A percentile compares a stretch with the other conserved stretches of the same genome.
phyloP scores from a whole-genome alignment of 2,888 invertebrate genomes.

The Aradus depressus region DNA sequence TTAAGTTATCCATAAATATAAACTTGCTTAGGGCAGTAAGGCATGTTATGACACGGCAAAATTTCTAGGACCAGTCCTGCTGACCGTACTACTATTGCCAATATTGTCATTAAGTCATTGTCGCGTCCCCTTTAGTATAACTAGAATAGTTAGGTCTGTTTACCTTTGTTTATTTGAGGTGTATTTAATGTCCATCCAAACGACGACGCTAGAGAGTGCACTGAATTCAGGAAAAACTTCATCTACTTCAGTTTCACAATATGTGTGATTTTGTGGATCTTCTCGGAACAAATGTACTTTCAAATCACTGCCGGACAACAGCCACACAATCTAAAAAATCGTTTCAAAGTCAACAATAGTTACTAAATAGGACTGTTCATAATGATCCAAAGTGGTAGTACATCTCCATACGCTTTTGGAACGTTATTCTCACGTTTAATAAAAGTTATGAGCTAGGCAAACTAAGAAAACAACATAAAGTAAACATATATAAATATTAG shows the following conservation, averaged over 20 bases:
- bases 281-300: slow-evolving; percentile 54
- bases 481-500: too few species aligned
- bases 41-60: too few species aligned
- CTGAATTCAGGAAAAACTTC: slow-evolving; percentile 50
- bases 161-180: slow-evolving; percentile 41
- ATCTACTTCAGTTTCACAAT: slow-evolving; percentile 44
- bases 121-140: slow-evolving; percentile 1
- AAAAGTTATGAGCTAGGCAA: too few species aligned
- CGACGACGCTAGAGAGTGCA: slow-evolving; percentile 42
- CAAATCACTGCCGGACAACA: slow-evolving; percentile 52
- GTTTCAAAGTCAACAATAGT: too few species aligned
- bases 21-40: too few species aligned
- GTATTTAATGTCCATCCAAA: slow-evolving; percentile 46
- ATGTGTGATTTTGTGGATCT: slow-evolving; percentile 44
- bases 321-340: slow-evolving; percentile 43
- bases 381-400: too few species aligned
- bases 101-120: background rate
- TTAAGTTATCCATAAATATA: too few species aligned
- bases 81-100: background rate
- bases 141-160: slow-evolving; percentile 9
- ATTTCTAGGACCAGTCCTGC: too few species aligned
- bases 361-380: too few species aligned
- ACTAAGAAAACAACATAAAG: background rate
- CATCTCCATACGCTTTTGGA: too few species aligned
- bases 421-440: too few species aligned